These are phyloP conservation scores for Anthopleura xanthogrammica DNA, from an alignment of 92 coral and sea anemone genomes.

Conservation along the genomic window DNA sequence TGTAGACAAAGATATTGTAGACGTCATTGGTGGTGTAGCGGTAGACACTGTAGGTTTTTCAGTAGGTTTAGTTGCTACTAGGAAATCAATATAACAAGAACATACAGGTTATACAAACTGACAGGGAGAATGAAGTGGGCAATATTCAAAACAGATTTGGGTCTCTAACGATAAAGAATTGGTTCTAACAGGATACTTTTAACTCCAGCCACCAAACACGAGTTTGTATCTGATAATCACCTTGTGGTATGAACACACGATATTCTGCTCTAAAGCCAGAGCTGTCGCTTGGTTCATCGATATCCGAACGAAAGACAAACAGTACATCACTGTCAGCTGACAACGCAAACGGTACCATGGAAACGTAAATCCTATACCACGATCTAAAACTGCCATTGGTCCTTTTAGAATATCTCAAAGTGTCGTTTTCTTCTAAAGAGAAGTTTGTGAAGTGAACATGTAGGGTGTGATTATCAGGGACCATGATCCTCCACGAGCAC, in stretches of 20 bases:
- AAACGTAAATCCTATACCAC: background rate
- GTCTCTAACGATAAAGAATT: no score
- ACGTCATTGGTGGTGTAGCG: no score
- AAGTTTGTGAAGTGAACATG: conserved; percentile 44
- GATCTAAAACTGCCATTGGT: background rate
- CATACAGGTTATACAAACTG: no score
- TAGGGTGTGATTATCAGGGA: conserved; percentile 32
- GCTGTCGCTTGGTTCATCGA: background rate
- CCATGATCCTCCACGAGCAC: conserved; percentile 71
- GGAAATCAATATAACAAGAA: no score
- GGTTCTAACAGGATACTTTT: no score
- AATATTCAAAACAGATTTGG: no score
- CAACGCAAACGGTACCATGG: background rate
- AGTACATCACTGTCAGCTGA: conserved; percentile 2
- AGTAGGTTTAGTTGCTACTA: no score
- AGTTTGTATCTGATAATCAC: background rate
- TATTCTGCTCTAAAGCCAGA: conserved; percentile 15
- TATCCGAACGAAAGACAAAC: conserved; percentile 28
- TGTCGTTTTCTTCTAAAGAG: background rate
- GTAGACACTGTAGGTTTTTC: no score
- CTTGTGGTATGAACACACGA: background rate
- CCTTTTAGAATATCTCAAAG: background rate
- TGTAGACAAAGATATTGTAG: no score
- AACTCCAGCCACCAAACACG: no score
- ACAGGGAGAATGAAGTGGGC: no score